A percentile compares a stretch with the other conserved stretches of the same genome.
Conservation (phyloP, 2,113 vertebrate species). For the Poecilia latipinna region DNA sequence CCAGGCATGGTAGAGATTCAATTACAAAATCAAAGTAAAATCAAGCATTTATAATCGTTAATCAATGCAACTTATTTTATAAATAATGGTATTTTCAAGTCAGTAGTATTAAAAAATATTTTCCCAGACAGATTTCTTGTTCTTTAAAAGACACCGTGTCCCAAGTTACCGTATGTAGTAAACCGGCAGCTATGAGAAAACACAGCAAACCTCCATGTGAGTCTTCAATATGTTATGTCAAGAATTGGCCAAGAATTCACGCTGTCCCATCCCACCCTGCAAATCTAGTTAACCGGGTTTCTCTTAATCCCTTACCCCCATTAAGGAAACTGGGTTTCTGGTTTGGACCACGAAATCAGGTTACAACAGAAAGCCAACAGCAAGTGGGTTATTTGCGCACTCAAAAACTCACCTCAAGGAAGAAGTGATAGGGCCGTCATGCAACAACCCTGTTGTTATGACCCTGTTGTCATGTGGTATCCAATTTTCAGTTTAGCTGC, state of each 20-base stretch:
- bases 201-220: neutral
- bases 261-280: neutral
- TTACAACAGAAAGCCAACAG: conserved; percentile 23
- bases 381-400: neutral
- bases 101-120: neutral
- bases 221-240: neutral
- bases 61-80: neutral
- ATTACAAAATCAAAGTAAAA: neutral
- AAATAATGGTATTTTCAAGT: neutral
- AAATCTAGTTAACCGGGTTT: conserved; percentile 41
- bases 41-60: neutral
- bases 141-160: neutral
- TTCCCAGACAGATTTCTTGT: neutral
- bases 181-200: neutral
- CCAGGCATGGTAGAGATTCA: neutral
- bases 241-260: too few relatives aligned
- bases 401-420: conserved; percentile 11
- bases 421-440: neutral
- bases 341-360: conserved; percentile 35
- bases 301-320: conserved; percentile 27
- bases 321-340: conserved; percentile 45
- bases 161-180: neutral
- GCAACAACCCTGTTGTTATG: conserved; percentile 7
- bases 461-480: neutral
- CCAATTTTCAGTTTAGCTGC: neutral